Evolutionary conservation across 2,797 vertebrate species (phyloP).

Genomic region (Centroberyx gerrardi): DNA sequence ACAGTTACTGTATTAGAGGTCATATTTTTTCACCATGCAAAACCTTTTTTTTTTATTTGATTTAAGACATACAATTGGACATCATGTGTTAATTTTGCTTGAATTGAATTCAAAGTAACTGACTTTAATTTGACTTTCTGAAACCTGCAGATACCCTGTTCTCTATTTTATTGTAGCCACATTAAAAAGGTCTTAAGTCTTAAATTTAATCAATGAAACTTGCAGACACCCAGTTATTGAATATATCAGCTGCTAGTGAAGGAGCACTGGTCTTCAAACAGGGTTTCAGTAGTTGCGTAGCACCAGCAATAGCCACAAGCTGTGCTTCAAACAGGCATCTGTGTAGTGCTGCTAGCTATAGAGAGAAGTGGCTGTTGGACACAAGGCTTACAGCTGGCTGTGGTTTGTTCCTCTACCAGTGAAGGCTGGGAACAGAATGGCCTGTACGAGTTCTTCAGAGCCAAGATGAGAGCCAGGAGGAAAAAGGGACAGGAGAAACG

Average conservation of each 20-base stretch:
- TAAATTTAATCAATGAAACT: too few species aligned
- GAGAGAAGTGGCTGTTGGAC: neutral
- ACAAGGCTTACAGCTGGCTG: neutral
- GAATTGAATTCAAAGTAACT: too few species aligned
- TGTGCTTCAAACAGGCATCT: neutral
- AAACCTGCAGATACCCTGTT: too few species aligned
- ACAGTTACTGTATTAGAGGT: too few species aligned
- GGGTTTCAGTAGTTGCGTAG: neutral
- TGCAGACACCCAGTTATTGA: neutral
- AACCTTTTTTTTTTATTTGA: too few species aligned
- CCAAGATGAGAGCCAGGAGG: constrained; percentile 97
- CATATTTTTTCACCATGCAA: too few species aligned
- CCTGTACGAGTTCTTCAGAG: constrained; percentile 97
- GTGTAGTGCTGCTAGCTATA: neutral
- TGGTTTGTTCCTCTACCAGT: constrained; percentile 79
- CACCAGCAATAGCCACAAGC: too few species aligned
- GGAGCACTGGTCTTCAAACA: neutral
- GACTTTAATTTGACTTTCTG: too few species aligned
- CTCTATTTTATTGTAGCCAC: too few species aligned
- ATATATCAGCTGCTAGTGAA: neutral
- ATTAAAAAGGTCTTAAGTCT: too few species aligned
- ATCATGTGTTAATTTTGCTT: too few species aligned
- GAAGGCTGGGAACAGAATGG: constrained; percentile 99
- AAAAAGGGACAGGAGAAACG: constrained; percentile 96
- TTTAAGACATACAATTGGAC: too few species aligned